phyloP scores from a whole-genome alignment of 2,888 invertebrate genomes.

The Rhagonycha fulva region DNA sequence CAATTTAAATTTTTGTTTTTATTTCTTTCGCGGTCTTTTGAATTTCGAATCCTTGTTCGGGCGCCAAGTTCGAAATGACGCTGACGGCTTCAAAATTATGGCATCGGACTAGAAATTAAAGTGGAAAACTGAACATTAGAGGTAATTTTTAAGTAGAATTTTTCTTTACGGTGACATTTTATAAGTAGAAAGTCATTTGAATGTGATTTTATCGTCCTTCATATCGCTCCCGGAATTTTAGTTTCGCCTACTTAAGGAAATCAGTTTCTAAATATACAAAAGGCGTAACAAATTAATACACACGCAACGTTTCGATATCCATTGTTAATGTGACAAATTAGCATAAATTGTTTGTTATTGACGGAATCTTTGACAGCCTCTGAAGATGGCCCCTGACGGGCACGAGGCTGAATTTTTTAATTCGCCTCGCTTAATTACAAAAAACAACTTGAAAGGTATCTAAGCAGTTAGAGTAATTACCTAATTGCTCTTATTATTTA shows the following conservation, averaged over 20 bases:
- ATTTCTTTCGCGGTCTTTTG: background rate
- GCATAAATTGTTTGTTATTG: background rate
- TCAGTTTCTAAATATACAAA: background rate
- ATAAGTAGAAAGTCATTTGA: conserved; percentile 1
- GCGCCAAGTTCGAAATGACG: too few species aligned
- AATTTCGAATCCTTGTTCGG: too few species aligned
- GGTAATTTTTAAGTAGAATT: too few species aligned
- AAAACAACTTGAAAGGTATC: background rate
- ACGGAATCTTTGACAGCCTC: background rate
- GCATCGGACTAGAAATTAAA: too few species aligned
- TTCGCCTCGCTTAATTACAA: background rate
- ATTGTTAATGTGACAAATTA: background rate
- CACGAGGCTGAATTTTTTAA: background rate
- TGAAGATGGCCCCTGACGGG: background rate
- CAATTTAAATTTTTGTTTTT: background rate
- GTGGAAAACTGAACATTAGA: too few species aligned
- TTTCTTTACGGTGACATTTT: background rate
- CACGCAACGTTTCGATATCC: background rate
- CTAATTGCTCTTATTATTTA: background rate
- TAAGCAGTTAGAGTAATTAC: background rate
- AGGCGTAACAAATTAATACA: background rate
- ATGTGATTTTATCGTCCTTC: background rate
- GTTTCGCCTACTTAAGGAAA: background rate
- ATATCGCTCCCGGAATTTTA: background rate
- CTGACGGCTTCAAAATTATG: too few species aligned